Evolutionary conservation across 92 coral and sea anemone genomes (phyloP), one percentile per base, ranked within the genome.

Genomic region (Ricordea florida): DNA sequence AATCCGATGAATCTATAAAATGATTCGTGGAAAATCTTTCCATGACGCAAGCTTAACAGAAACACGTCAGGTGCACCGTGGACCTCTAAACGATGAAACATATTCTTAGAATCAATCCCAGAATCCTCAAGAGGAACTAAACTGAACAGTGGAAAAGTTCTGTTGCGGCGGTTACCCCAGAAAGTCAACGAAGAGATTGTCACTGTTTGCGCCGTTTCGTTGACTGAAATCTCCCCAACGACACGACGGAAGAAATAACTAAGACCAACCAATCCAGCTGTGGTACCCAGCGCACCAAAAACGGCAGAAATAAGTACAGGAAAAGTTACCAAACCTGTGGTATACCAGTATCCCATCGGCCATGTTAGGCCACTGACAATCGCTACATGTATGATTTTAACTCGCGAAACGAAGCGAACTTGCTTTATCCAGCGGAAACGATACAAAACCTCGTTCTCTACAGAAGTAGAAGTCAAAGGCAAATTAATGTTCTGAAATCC

Each of bases 241-340:
- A 91, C 67, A 25, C 97, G 78, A 61, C 97, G 90, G 59, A 91
- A 79, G 51, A 91, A 91, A 64, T 73, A 91, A 48, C 97, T 91
- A 17, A 91, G 66, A 5, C 76, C 90, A 74, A 84, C 78, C 6
- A 91, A 79, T 2, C 97, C 97, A 26, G 53, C 76, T 27, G 93
- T 83, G 1, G 97, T 83, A 13, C 93, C 97, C n/a, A 85, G 18
- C 10, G 97, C 97, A 1, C 93, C 97, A 3, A 70, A 27, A 8
- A 80, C 28, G 4, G 87, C 78, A 7, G 85, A 61, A 2, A 76
- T n/a, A 21, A 91, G 70, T 18, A 72, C 72, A 11, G 78, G 18
- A 1, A 72, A 61, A n/a, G 87, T 53, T 18, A 91, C 57, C 14
- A 42, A 21, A 2, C 90, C 97, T 29, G 60, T 62, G 18, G 66